Evolutionary conservation across 2,888 invertebrate species (phyloP).

Genomic region (Temnothorax rugatulus): DNA sequence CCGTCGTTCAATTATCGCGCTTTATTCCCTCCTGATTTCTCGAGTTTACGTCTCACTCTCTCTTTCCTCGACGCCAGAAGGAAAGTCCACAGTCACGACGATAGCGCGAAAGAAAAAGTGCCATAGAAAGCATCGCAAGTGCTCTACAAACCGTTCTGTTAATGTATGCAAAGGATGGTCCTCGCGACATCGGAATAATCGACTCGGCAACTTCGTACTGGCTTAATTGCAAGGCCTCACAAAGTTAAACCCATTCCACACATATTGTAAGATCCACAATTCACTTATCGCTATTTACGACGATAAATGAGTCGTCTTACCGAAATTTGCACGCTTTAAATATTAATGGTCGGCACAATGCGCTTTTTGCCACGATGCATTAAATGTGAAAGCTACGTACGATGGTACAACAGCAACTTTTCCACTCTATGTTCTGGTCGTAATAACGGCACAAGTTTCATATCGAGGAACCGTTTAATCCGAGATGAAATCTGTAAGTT

Average conservation of each 20-base stretch:
- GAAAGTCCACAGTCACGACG: constrained; percentile 57
- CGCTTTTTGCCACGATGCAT: not conserved
- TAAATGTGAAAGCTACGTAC: constrained; percentile 34
- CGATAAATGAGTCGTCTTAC: not conserved
- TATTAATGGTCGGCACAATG: not conserved
- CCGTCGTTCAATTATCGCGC: not conserved
- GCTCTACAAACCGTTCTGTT: constrained; percentile 40
- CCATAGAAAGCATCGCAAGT: constrained; percentile 62
- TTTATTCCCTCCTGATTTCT: not conserved
- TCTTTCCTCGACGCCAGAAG: constrained; percentile 37
- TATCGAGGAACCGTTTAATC: not conserved
- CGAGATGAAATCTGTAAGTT: not conserved
- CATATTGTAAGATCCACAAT: not conserved
- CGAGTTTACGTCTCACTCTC: constrained; percentile 33
- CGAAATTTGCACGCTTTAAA: constrained; percentile 14
- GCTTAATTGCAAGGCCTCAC: not conserved
- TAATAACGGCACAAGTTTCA: not conserved
- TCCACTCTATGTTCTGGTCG: not conserved
- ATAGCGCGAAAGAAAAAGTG: constrained; percentile 55
- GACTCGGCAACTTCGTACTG: not conserved
- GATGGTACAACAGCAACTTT: not conserved
- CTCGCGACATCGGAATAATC: constrained; percentile 6
- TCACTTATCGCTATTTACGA: not conserved
- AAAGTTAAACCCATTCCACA: not conserved
- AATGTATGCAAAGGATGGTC: constrained; percentile 42